Evolutionary conservation across 2,888 invertebrate species (phyloP), one percentile per base, ranked within the genome.

Genomic region (Apoderus coryli): DNA sequence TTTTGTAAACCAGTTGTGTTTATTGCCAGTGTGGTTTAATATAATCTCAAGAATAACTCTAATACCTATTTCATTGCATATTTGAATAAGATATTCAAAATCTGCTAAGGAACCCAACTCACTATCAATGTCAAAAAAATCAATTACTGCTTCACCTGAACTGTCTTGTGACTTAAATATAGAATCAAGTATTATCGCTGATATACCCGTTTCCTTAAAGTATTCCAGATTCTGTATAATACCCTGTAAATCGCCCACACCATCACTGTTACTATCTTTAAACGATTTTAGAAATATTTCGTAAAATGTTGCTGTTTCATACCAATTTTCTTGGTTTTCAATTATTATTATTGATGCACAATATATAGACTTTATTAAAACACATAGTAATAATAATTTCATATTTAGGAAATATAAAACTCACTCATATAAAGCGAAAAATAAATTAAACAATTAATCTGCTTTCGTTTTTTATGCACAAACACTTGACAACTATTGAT

Each of bases 271-370:
- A 10, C 73, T 73, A 53, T 93, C 93, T 53, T 73, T 74, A 56
- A 85, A 90, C 0, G 88, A 84, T 35, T 80, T 64, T 0, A 85
- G 80, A 53, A 84, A 84, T 29, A 89, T 76, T 59, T 90, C 85
- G 60, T 93, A 92, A 30, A 86, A 67, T 4, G 75, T 66, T 16
- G 76, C 71, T 27, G 71, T 74, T 50, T 84, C 66, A 79, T 84
- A 89, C 92, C 92, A 92, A 43, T 81, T 75, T 11, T n/a, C n/a
- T n/a, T n/a, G n/a, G n/a, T n/a, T n/a, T n/a, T n/a, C n/a, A n/a
- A n/a, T n/a, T n/a, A n/a, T n/a, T n/a, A n/a, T n/a, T n/a, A n/a
- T n/a, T n/a, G n/a, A n/a, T n/a, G n/a, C n/a, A n/a, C n/a, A n/a
- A n/a, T n/a, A n/a, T n/a, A n/a, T n/a, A n/a, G n/a, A n/a, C n/a